Evolutionary conservation across 2,113 vertebrate species (phyloP), one percentile per base, ranked within the genome.

Genomic region (human): DNA sequence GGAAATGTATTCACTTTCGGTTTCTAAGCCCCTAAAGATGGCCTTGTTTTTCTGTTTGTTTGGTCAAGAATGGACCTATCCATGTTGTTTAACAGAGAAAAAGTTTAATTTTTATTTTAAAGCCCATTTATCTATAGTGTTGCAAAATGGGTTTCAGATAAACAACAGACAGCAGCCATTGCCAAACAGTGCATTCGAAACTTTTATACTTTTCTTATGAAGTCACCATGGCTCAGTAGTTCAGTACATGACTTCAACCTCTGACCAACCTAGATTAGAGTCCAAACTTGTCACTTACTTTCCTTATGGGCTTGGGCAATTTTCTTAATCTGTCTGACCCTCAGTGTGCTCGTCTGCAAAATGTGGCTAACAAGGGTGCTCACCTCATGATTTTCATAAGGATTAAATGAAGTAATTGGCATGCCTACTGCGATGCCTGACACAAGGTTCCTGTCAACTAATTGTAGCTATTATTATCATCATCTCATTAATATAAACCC

Each of bases 261-360:
- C 66, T 81, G 75, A 76, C 40, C 70, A 95, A 79, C 27, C 4
- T 82, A 72, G 57, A 79, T 88, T 66, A 82, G 73, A 95, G 48
- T 80, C 11, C 45, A 83, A 87, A 97, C 25, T 86, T 97, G 30
- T 90, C 75, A 23, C 40, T 87, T n/a, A 92, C 50, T 93, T 97
- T 93, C 11, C 45, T 61, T 93, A 40, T 90, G 11, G 88, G 20
- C 4, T n/a, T 66, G 48, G 50, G 16, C 30, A 87, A 55, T 73
- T 55, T 91, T 43, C 55, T 96, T 90, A 82, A 66, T 6, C 61
- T 64, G 4, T 55, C 70, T 90, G 16, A 73, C 8, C 22, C 50
- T 95, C 86, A 94, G 1, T 83, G 10, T 89, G 79, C 79, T 94
- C 22, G 59, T 90, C 68, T 81, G 52, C 90, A 22, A 93, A 80